Percentiles rank a stretch among this genome's conserved stretches.
Conservation (phyloP, 2,888 invertebrate species). For the Callyntrura sp. region DNA sequence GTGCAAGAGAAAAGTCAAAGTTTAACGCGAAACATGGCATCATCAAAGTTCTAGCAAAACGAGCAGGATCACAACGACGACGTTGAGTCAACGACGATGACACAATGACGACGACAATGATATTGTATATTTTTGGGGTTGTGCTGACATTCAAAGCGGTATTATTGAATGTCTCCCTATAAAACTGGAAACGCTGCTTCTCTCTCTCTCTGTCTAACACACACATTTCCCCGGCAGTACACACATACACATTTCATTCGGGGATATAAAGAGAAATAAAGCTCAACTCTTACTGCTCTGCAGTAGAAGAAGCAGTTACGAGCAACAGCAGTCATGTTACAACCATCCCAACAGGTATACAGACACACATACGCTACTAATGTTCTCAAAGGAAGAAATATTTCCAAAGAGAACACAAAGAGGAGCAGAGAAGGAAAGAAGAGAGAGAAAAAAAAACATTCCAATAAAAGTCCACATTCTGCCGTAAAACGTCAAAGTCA, state of each 20-base stretch:
- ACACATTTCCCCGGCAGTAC: slow-evolving; percentile 4
- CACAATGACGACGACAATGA: slow-evolving; percentile 40
- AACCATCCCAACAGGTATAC: slow-evolving; percentile 30
- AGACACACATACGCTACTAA: not conserved
- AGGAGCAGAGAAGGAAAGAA: no score
- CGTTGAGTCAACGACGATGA: not conserved
- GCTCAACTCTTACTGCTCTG: no score
- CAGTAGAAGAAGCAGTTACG: not conserved
- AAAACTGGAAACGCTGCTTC: not conserved
- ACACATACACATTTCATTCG: not conserved
- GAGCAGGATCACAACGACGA: slow-evolving; percentile 3
- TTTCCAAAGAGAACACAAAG: not conserved
- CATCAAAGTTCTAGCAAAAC: not conserved
- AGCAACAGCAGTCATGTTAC: not conserved
- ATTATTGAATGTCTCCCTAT: slow-evolving; percentile 48
- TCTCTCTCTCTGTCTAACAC: not conserved
- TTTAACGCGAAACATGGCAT: slow-evolving; percentile 14
- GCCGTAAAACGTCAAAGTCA: slow-evolving; percentile 59
- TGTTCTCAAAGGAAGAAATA: no score
- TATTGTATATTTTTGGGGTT: slow-evolving; percentile 27
- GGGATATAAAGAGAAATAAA: no score
- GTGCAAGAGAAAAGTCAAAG: slow-evolving; percentile 17
- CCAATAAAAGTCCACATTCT: slow-evolving; percentile 46
- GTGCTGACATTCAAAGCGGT: slow-evolving; percentile 50
- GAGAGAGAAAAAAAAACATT: slow-evolving; percentile 28